Percentiles rank a stretch among this genome's conserved stretches.
These are phyloP conservation scores for Albula glossodonta DNA, from an alignment of 2,113 vertebrate genomes.

Conservation along the genomic window DNA sequence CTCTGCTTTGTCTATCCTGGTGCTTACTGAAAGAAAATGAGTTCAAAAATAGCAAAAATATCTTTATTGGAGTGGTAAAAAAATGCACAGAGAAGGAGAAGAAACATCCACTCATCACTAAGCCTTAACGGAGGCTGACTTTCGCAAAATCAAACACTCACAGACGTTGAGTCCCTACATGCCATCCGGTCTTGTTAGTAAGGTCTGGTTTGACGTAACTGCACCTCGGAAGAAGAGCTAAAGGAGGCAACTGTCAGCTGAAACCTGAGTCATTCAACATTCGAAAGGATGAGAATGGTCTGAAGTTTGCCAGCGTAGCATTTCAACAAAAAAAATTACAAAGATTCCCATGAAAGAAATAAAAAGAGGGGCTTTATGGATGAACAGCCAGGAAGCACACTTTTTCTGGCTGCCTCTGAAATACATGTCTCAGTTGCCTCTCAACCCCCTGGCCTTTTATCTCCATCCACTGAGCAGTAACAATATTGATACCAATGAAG, in stretches of 20 bases:
- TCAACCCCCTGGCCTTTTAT: conserved; percentile 22
- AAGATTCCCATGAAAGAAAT: not conserved
- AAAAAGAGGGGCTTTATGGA: conserved; percentile 10
- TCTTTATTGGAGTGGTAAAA: conserved; percentile 23
- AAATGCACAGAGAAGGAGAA: not conserved
- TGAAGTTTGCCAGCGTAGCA: not conserved
- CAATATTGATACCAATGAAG: not conserved
- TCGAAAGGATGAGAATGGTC: not conserved
- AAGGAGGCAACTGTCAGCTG: conserved; percentile 21
- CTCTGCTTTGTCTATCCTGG: conserved; percentile 15
- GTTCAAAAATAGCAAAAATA: conserved; percentile 7
- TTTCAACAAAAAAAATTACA: conserved; percentile 18
- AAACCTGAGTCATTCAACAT: conserved; percentile 24
- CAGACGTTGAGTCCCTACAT: conserved; percentile 10
- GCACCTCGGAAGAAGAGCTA: conserved; percentile 16
- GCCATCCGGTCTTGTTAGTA: conserved; percentile 17
- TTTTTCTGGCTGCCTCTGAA: conserved; percentile 25
- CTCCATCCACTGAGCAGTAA: conserved; percentile 18
- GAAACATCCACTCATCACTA: conserved; percentile 13
- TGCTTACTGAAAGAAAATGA: conserved; percentile 2
- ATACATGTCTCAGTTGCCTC: conserved; percentile 17
- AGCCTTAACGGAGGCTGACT: conserved; percentile 15
- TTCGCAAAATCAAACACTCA: conserved; percentile 14
- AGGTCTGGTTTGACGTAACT: conserved; percentile 38
- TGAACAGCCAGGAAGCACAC: conserved; percentile 16